These are phyloP conservation scores for Acanthisitta chloris DNA, from an alignment of 2,113 vertebrate genomes.

Conservation along the genomic window DNA sequence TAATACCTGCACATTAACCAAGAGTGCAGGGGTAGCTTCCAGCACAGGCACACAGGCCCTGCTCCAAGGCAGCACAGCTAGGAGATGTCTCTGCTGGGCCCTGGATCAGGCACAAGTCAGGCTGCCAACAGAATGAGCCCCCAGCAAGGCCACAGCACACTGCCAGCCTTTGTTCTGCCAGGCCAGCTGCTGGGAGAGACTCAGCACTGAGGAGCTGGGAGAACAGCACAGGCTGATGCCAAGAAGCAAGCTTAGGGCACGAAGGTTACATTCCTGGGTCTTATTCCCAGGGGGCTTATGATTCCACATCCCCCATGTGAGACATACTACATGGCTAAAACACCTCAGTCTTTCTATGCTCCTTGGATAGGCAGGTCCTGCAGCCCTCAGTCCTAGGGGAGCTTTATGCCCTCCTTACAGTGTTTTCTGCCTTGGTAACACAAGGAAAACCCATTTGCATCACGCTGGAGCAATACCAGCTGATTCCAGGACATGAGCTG, in stretches of 20 bases:
- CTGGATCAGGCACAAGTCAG: not conserved
- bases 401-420: not conserved
- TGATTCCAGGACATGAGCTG: not conserved
- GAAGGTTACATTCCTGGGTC: not conserved
- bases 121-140: not conserved
- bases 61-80: not conserved
- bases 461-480: not conserved
- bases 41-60: not conserved
- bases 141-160: not conserved
- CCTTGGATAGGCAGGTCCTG: not conserved
- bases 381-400: not conserved
- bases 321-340: not conserved
- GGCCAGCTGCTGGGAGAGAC: not conserved
- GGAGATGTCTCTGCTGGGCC: not conserved
- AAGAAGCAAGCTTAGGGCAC: not conserved
- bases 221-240: not conserved
- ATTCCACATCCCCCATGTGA: not conserved
- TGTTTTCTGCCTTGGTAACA: not conserved
- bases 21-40: not conserved
- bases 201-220: accelerated
- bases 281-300: not conserved
- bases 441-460: not conserved
- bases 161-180: conserved; percentile 12
- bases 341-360: not conserved
- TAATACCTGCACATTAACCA: not conserved